Conservation (phyloP, 1,140 invertebrate species). For the Pectinophora gossypiella region DNA sequence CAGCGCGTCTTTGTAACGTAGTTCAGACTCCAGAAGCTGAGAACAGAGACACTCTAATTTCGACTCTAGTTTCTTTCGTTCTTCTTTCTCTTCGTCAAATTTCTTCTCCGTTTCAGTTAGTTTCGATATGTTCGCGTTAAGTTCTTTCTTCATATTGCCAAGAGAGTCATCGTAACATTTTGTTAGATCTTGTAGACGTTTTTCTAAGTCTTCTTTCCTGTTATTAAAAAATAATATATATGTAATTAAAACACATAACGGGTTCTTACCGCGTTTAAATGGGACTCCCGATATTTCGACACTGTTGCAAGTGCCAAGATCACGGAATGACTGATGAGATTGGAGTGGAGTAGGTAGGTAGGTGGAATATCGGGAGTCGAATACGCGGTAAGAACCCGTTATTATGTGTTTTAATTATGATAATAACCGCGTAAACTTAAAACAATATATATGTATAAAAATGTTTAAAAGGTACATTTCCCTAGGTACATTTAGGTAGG, state of each 20-base stretch:
- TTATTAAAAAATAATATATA: conserved; percentile 4
- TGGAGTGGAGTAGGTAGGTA: too few species aligned
- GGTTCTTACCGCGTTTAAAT: too few species aligned
- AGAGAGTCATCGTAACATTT: conserved; percentile 45
- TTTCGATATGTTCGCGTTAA: conserved; percentile 34
- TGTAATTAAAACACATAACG: not conserved
- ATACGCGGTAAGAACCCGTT: too few species aligned
- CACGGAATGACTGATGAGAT: too few species aligned
- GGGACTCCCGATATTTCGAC: too few species aligned
- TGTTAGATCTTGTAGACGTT: conserved; percentile 37
- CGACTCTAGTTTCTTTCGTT: conserved; percentile 33
- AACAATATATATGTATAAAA: too few species aligned
- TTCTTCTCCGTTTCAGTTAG: conserved; percentile 49
- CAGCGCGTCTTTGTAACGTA: conserved; percentile 30
- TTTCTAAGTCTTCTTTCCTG: conserved; percentile 56
- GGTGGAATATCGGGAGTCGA: too few species aligned
- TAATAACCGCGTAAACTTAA: too few species aligned
- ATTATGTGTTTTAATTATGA: too few species aligned
- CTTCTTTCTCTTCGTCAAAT: conserved; percentile 37
- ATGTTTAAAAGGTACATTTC: too few species aligned
- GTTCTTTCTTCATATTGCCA: conserved; percentile 38
- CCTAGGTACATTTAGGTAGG: too few species aligned
- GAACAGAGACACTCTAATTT: conserved; percentile 34
- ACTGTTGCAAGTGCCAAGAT: too few species aligned
- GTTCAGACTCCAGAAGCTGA: conserved; percentile 37